A percentile compares a stretch with the other conserved stretches of the same genome.
Conservation (phyloP, 2,113 vertebrate genomes). For the Saccopteryx leptura region DNA sequence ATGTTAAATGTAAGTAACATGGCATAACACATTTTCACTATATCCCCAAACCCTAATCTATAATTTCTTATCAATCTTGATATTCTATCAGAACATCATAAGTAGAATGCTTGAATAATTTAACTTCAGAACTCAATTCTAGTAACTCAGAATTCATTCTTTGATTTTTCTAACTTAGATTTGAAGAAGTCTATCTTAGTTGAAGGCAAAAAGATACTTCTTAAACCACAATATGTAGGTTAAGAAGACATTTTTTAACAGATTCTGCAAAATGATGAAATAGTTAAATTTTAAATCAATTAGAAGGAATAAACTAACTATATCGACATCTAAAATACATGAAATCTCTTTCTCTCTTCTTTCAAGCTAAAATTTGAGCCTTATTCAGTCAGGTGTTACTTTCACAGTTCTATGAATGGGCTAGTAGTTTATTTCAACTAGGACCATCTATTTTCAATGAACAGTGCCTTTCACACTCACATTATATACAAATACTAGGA, state of each 20-base stretch:
- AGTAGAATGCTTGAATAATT: conserved; percentile 25
- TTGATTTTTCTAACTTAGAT: conserved; percentile 51
- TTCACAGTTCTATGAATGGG: not conserved
- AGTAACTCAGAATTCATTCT: conserved; percentile 28
- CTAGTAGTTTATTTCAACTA: not conserved
- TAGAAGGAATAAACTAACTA: not conserved
- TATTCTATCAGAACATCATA: conserved; percentile 9
- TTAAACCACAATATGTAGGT: not conserved
- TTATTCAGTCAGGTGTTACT: not conserved
- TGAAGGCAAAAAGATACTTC: not conserved
- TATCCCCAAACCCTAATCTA: not conserved
- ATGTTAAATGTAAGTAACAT: not conserved
- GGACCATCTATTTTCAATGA: not conserved
- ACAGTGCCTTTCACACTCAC: not conserved
- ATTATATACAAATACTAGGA: not conserved
- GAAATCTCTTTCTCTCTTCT: not conserved
- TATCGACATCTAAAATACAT: not conserved
- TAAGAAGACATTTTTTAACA: conserved; percentile 1
- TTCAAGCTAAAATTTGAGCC: not conserved
- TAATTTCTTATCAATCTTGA: not conserved
- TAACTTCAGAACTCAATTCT: conserved; percentile 31
- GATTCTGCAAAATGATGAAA: conserved; percentile 24
- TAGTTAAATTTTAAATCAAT: conserved; percentile 27
- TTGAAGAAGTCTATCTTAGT: not conserved
- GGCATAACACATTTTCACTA: not conserved